These are phyloP conservation scores for Cephalopachus bancanus DNA, from an alignment of 2,797 vertebrate genomes.

Conservation along the genomic window DNA sequence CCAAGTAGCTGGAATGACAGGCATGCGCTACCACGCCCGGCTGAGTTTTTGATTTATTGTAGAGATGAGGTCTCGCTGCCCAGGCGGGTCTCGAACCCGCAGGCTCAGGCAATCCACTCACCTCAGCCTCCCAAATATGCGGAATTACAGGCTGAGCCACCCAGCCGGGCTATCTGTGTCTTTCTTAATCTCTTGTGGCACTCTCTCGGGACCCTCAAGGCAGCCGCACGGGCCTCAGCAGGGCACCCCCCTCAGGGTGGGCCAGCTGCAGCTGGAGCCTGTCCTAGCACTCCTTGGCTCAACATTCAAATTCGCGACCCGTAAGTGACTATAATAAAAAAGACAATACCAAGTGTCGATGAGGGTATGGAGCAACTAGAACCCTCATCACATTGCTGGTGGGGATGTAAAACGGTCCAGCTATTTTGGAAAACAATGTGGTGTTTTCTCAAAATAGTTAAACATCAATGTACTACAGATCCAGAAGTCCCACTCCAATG, in stretches of 20 bases:
- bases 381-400: neutral
- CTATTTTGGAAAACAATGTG: neutral
- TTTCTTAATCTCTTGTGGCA: too few relatives aligned
- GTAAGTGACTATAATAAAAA: neutral
- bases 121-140: too few relatives aligned
- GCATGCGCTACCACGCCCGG: too few relatives aligned
- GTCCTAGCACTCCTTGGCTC: neutral
- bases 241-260: neutral
- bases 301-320: neutral
- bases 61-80: too few relatives aligned
- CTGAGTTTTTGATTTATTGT: too few relatives aligned
- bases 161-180: too few relatives aligned
- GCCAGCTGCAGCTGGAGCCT: neutral
- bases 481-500: neutral
- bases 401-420: neutral
- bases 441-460: neutral
- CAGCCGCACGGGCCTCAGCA: too few relatives aligned
- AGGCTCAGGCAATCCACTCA: too few relatives aligned
- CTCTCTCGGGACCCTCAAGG: too few relatives aligned
- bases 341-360: neutral
- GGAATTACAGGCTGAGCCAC: too few relatives aligned
- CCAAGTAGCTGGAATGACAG: too few relatives aligned
- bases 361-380: neutral
- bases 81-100: too few relatives aligned
- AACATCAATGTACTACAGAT: neutral